Evolutionary conservation across 1,140 invertebrate genomes (phyloP), one percentile per base, ranked within the genome.

Genomic region (Bombyx mandarina): DNA sequence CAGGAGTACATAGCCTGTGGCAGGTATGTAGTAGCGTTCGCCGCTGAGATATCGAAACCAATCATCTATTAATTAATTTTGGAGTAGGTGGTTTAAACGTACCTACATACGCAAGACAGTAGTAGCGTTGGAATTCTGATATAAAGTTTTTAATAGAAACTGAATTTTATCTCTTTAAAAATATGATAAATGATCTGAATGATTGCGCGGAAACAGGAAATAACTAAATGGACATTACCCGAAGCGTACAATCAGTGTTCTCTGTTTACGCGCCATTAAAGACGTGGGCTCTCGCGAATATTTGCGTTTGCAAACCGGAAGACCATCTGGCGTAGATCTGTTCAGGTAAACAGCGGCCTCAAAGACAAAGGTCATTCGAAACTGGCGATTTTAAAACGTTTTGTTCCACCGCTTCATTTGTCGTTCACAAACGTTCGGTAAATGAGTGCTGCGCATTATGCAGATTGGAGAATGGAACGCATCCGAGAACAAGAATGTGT

Each of bases 361-460:
- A 43, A 65, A 67, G 60, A 69, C 57, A 44, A 43, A 35, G 68
- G 26, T 58, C 61, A 22, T 3, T 45, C 47, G 56, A 45, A 43
- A 45, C 43, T 69, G 67, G 64, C 58, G 51, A 7, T 47, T 62
- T 64, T 61, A 61, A 68, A 57, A 59, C 69, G 69, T 71, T 72
- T 73, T 61, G 58, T 63, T 52, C 46, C 49, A 48, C 51, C 75
- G 76, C 76, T 79, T 80, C 75, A 82, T 80, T 80, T 77, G 72
- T 66, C 68, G 63, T 61, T 71, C 69, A 82, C 77, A 82, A 78
- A 76, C 75, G 75, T 60, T 58, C 66, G 64, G 56, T 66, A 76
- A 82, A 79, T 80, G 76, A 78, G 71, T 76, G 61, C 63, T 56
- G 66, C 54, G 65, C 62, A 82, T 82, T 82, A 80, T 82, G 77